A percentile compares a stretch with the other conserved stretches of the same genome.
Conservation (phyloP, 2,888 invertebrate genomes). For the Chrysolina americana region DNA sequence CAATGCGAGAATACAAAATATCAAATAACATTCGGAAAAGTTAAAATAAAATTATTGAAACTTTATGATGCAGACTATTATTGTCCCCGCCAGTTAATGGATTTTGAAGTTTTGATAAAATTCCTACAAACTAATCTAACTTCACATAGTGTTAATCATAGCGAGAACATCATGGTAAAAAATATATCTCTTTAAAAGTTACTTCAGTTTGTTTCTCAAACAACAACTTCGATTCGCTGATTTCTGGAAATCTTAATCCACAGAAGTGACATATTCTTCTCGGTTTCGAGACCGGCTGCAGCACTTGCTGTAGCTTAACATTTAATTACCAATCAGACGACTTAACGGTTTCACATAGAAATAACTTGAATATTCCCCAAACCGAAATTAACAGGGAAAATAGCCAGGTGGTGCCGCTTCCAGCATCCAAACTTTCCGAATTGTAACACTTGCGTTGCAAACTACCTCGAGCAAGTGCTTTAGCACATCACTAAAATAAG, state of each 20-base stretch:
- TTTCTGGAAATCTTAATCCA: background rate
- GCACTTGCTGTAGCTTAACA: slow-evolving; percentile 30
- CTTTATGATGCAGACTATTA: no score
- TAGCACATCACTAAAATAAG: slow-evolving; percentile 29
- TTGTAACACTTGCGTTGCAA: slow-evolving; percentile 43
- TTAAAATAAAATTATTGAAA: no score
- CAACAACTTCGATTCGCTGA: background rate
- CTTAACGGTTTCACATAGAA: slow-evolving; percentile 39
- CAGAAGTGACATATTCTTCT: background rate
- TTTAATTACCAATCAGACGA: slow-evolving; percentile 46
- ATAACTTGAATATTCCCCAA: slow-evolving; percentile 17
- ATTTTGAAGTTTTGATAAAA: no score
- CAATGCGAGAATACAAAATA: no score
- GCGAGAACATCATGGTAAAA: background rate
- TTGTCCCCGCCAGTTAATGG: no score
- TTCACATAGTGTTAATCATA: no score
- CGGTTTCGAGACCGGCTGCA: background rate
- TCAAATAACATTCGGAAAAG: no score
- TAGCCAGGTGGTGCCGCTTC: slow-evolving; percentile 45
- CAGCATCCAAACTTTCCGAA: slow-evolving; percentile 36
- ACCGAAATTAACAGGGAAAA: slow-evolving; percentile 33
- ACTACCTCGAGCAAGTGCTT: slow-evolving; percentile 41
- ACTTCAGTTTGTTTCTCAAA: background rate
- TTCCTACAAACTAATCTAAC: no score
- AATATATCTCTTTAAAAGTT: background rate